Conservation (phyloP, 92 coral and sea anemone genomes). For the Phenganax subtilis region DNA sequence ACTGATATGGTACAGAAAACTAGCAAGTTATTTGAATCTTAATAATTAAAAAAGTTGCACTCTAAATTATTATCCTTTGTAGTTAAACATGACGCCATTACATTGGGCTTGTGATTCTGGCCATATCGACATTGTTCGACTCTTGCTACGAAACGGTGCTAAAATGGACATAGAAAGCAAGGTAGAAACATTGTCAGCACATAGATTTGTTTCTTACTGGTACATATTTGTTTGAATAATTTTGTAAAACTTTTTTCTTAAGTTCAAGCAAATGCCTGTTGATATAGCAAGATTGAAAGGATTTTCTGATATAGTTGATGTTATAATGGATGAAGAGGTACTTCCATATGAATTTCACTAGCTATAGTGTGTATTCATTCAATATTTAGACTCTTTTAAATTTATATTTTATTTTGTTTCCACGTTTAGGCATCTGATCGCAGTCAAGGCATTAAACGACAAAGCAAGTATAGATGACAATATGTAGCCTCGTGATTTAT, state of each 20-base stretch:
- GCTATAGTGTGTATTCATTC: too few species aligned
- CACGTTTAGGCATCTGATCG: slow-evolving; percentile 40
- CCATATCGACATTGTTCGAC: slow-evolving; percentile 73
- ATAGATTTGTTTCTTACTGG: neutral
- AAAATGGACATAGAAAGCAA: slow-evolving; percentile 71
- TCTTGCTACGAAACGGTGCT: slow-evolving; percentile 83
- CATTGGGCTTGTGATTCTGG: slow-evolving; percentile 99
- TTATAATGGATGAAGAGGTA: slow-evolving; percentile 71
- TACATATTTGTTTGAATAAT: neutral
- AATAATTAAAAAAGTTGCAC: too few species aligned
- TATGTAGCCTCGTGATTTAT: neutral
- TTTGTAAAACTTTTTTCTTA: neutral
- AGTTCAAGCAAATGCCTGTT: slow-evolving; percentile 84
- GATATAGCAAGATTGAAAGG: slow-evolving; percentile 85
- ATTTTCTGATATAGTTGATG: slow-evolving; percentile 56
- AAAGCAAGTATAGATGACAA: slow-evolving; percentile 28
- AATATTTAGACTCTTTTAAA: slow-evolving; percentile 33
- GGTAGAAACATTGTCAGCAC: slow-evolving; percentile 39
- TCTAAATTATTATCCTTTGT: neutral
- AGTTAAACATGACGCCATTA: slow-evolving; percentile 97
- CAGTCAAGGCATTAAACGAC: slow-evolving; percentile 55
- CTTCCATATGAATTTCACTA: neutral
- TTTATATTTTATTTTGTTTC: slow-evolving; percentile 11
- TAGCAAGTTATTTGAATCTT: neutral
- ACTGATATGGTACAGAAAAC: slow-evolving; percentile 70